Conservation (phyloP, 2,797 vertebrate species). For the Tachyglossus aculeatus region DNA sequence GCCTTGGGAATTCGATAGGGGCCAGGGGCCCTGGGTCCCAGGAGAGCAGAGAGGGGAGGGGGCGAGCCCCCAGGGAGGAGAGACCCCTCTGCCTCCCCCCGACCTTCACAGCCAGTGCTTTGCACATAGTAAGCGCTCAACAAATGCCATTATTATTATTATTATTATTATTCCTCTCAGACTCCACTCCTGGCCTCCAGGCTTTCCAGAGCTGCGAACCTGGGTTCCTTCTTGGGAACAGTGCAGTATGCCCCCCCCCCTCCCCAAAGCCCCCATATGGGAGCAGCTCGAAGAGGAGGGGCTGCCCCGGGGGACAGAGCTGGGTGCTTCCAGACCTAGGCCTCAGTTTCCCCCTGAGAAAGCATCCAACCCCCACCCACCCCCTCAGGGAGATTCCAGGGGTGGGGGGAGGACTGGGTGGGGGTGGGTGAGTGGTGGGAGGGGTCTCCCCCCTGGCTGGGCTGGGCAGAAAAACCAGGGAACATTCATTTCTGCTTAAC, state of each 20-base stretch:
- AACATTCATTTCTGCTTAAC: slow-evolving; percentile 33
- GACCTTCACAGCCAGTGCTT: too few relatives aligned
- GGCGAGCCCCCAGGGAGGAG: background rate
- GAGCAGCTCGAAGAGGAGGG: background rate
- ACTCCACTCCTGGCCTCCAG: background rate
- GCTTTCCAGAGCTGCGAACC: background rate
- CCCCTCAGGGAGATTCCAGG: background rate
- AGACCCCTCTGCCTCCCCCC: background rate
- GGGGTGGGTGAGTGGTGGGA: background rate
- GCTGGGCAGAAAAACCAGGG: slow-evolving; percentile 1
- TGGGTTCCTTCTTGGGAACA: background rate
- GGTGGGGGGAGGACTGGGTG: background rate
- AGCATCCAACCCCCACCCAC: background rate
- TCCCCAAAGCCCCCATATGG: background rate
- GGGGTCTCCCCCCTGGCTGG: background rate
- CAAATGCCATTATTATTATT: too few relatives aligned
- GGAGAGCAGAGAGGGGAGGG: slow-evolving; percentile 20
- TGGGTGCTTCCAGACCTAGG: background rate
- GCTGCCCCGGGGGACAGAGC: too few relatives aligned
- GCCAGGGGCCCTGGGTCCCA: slow-evolving; percentile 5
- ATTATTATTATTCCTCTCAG: too few relatives aligned
- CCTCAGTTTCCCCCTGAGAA: background rate
- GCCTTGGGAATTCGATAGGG: slow-evolving; percentile 22
- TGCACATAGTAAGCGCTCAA: too few relatives aligned
- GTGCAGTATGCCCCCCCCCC: background rate